Percentiles rank a stretch among this genome's conserved stretches.
These are phyloP conservation scores for Neodiprion lecontei DNA, from an alignment of 1,140 invertebrate genomes.

Conservation along the genomic window DNA sequence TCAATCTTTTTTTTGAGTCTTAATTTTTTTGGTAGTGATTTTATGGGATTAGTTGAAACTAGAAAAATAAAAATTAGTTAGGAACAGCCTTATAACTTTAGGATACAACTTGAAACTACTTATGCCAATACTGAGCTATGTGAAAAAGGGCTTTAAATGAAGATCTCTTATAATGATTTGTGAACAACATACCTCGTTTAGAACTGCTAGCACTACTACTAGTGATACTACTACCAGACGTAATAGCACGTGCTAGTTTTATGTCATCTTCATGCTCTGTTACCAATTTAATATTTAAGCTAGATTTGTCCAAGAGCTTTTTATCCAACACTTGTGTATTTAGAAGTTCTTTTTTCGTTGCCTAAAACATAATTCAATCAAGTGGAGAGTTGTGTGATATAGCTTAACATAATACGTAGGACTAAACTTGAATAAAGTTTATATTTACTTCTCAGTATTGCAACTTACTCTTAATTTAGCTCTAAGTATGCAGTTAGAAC, in stretches of 20 bases:
- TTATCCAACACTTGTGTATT: constrained; percentile 72
- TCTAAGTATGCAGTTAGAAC: constrained; percentile 83
- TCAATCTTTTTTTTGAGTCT: neutral
- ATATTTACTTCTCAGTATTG: constrained; percentile 22
- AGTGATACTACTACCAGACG: constrained; percentile 25
- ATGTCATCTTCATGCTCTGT: constrained; percentile 82
- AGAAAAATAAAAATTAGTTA: neutral
- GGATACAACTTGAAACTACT: too few species aligned
- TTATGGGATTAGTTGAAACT: neutral
- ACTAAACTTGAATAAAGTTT: constrained; percentile 11
- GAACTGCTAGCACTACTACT: neutral
- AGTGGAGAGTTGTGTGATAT: constrained; percentile 20
- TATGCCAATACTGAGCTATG: too few species aligned
- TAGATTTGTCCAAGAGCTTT: constrained; percentile 77
- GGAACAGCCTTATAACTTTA: too few species aligned
- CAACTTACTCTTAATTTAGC: constrained; percentile 81
- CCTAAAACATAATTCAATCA: constrained; percentile 60
- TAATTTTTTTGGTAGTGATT: neutral
- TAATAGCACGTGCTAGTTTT: constrained; percentile 77
- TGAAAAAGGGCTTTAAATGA: too few species aligned
- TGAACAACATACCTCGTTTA: neutral
- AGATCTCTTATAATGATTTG: constrained; percentile 14
- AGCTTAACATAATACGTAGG: constrained; percentile 21
- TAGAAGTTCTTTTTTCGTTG: constrained; percentile 78
- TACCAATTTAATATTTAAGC: constrained; percentile 79